Conservation (phyloP, 2,797 vertebrate species). For the Tokudaia muenninki region DNA sequence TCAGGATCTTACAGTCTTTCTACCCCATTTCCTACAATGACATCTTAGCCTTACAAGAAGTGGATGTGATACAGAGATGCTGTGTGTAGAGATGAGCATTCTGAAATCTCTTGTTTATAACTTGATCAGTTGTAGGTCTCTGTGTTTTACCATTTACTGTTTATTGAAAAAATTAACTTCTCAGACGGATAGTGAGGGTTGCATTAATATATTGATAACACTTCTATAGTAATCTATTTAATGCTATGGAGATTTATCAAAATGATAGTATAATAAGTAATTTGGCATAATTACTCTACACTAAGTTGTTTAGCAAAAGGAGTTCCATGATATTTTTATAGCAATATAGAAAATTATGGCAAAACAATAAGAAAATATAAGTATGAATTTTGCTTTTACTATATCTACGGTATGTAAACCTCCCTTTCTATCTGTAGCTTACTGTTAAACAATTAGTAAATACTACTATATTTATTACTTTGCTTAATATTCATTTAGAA, state of each 20-base stretch:
- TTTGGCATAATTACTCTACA: neutral
- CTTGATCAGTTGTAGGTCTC: neutral
- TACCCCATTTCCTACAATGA: neutral
- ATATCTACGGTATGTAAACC: neutral
- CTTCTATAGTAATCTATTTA: neutral
- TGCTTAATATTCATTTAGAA: neutral
- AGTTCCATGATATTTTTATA: neutral
- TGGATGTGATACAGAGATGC: neutral
- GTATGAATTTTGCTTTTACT: neutral
- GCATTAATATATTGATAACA: neutral
- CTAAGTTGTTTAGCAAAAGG: neutral
- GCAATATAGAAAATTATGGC: neutral
- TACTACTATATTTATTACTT: neutral
- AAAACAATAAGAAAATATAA: neutral
- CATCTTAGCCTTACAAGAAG: neutral
- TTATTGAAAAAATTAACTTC: neutral
- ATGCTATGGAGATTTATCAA: neutral
- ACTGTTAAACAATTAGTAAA: neutral
- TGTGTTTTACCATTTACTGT: neutral
- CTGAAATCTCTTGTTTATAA: neutral
- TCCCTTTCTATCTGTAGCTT: neutral
- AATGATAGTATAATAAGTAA: neutral
- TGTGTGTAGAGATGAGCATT: neutral
- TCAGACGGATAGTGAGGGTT: neutral
- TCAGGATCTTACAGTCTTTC: neutral